Evolutionary conservation across 2,797 vertebrate genomes (phyloP), one percentile per base, ranked within the genome.

Genomic region (Malacoraja senta): DNA sequence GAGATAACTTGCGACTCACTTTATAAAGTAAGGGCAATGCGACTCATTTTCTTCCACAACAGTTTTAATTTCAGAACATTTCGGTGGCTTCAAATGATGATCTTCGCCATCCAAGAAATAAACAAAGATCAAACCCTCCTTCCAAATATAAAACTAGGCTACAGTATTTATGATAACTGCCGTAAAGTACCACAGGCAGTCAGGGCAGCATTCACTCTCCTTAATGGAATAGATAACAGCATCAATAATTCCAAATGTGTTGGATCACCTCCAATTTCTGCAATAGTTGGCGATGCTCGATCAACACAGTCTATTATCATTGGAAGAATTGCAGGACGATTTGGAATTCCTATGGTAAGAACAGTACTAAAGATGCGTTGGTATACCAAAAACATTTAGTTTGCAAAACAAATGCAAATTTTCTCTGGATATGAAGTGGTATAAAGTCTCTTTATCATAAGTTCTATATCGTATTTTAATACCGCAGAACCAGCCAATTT

Each of bases 81-180:
- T 38, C 96, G 95, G 84, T 96, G 96, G 95, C 74, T 96, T 53
- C 95, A 97, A 93, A 95, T 95, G 10, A 95, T 97, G 94, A 93
- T 96, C 68, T 97, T 96, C 94, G 96, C 97, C 0, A 93, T 97
- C 94, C 96, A 97, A 58, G 95, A 96, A 94, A 96, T 97, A 94
- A 96, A 96, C 93, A 94, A 80, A 0, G 95, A 94, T 91, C 84
- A 93, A 68, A 93, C 92, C 61, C 93, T 96, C 84, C 94, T 96
- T 24, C 96, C 96, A 29, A 95, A 95, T 17, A 93, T 97, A 68
- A 95, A 93, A 93, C 94, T 97, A 61, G 95, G 96, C 61, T 96
- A 96, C 93, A 94, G 94, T 26, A 96, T 97, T 83, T 93, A 96
- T 93, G 96, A 97, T 94, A 96, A 96, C 94, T 97, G 96, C 93